Conservation (phyloP, 2,797 vertebrate genomes). For the Clarias pachynema region DNA sequence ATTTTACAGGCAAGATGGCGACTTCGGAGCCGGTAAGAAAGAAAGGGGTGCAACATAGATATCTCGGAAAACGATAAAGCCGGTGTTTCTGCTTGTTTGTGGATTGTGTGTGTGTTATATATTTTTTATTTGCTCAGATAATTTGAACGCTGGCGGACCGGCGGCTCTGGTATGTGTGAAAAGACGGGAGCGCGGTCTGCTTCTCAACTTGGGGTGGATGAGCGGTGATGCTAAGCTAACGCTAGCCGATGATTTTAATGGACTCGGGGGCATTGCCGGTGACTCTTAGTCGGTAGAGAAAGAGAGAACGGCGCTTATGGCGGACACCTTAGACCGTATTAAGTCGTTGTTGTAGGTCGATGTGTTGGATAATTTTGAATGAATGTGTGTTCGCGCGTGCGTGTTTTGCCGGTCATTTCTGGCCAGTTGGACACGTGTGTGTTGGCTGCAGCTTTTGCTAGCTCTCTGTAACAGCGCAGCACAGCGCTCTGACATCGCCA, state of each 20-base stretch:
- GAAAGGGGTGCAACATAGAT: constrained; percentile 44
- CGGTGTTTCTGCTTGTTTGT: background rate
- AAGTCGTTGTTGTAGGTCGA: background rate
- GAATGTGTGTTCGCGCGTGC: too few relatives aligned
- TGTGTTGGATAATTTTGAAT: too few relatives aligned
- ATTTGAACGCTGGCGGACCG: background rate
- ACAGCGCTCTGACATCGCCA: background rate
- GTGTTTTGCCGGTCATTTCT: background rate
- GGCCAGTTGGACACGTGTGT: constrained; percentile 76
- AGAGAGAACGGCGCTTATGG: constrained; percentile 63
- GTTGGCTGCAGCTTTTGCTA: constrained; percentile 51
- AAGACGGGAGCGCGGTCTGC: background rate
- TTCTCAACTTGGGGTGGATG: background rate
- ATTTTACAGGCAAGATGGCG: constrained; percentile 82
- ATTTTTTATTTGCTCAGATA: too few relatives aligned
- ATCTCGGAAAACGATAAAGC: background rate
- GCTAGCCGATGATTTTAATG: constrained; percentile 14
- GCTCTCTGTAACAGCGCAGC: constrained; percentile 34
- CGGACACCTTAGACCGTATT: background rate
- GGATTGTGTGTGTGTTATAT: too few relatives aligned
- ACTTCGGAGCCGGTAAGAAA: constrained; percentile 85
- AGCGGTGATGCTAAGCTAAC: constrained; percentile 56
- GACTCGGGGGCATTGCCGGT: constrained; percentile 45
- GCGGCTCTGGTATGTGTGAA: background rate
- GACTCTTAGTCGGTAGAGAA: constrained; percentile 70